Evolutionary conservation across 2,797 vertebrate species (phyloP).

Genomic region (Synaphobranchus kaupii): DNA sequence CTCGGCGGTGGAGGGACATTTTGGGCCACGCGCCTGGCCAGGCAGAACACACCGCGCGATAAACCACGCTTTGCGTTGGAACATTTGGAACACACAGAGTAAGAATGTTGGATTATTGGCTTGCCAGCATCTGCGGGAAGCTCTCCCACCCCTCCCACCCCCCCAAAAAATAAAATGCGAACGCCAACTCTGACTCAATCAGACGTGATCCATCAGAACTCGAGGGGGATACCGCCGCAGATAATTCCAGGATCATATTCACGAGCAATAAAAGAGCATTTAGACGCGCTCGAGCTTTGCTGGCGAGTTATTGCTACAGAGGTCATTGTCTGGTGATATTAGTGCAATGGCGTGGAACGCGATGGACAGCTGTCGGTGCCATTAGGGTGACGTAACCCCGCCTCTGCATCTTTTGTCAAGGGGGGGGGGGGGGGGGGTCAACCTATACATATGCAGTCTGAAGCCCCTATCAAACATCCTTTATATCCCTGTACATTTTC

Average conservation of each 20-base stretch:
- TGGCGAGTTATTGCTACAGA: slow-evolving; percentile 28
- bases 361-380: slow-evolving; percentile 39
- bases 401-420: slow-evolving; percentile 18
- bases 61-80: background rate
- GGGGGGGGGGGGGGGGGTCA: background rate
- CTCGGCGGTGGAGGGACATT: background rate
- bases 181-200: slow-evolving; percentile 53
- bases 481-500: background rate
- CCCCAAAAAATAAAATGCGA: slow-evolving; percentile 25
- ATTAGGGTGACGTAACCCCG: background rate
- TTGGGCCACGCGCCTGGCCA: background rate
- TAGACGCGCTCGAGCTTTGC: slow-evolving; percentile 38
- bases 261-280: slow-evolving; percentile 43
- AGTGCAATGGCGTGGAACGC: slow-evolving; percentile 5
- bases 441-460: background rate
- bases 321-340: slow-evolving; percentile 18
- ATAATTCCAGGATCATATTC: slow-evolving; percentile 43
- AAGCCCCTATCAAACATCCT: background rate
- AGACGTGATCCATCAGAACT: slow-evolving; percentile 43
- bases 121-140: slow-evolving; percentile 32
- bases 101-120: slow-evolving; percentile 26
- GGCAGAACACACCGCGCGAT: background rate
- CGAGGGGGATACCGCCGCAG: slow-evolving; percentile 40
- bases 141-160: slow-evolving; percentile 23
- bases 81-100: background rate